Evolutionary conservation across 2,113 vertebrate genomes (phyloP), one percentile per base, ranked within the genome.

Genomic region (Gracilinanus agilis): DNA sequence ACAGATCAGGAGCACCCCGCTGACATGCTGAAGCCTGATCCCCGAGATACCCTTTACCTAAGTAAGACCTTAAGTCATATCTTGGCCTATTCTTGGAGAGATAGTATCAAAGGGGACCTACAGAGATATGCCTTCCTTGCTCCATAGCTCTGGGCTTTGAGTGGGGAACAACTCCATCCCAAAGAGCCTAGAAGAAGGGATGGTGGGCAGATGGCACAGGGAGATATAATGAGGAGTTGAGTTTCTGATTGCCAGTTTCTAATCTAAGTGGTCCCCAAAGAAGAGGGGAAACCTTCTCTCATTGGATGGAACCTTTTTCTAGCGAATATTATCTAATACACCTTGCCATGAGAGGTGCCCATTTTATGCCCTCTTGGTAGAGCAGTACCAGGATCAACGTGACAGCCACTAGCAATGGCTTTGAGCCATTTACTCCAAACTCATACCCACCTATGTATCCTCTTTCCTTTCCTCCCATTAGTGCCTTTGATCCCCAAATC

Each of bases 21-120:
- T 1, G 99, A 99, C 96, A 99, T 99, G 99, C 90, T 99, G 95
- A 99, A 97, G 92, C 98, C 99, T 25, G 99, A 99, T 95, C 99
- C 98, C 0, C 98, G 99, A 89, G 99, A 99, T 95, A 97, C 97
- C 3, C 97, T 99, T 24, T 99, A 99, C 92, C 97, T 94, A 97
- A 97, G 99, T 99, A 58, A 99, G 97, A 83, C 19, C 19, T 40
- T 40, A 83, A 21, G 16, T 34, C n/a, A 40, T 40, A 4, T 92
- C 58, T 58, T 0, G 25, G 61, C 90, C 44, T 40, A 40, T 25
- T 40, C 34, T 9, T 91, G 13, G 0, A 9, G 3, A 8, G 44
- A n/a, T 53, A 40, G 19, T 44, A 58, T 34, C 8, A 29, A 25
- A 89, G 40, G 83, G 3, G 16, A 24, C 0, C 49, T 88, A 12